Evolutionary conservation across 2,888 invertebrate species (phyloP).

Genomic region (Ceraclea dissimilis): DNA sequence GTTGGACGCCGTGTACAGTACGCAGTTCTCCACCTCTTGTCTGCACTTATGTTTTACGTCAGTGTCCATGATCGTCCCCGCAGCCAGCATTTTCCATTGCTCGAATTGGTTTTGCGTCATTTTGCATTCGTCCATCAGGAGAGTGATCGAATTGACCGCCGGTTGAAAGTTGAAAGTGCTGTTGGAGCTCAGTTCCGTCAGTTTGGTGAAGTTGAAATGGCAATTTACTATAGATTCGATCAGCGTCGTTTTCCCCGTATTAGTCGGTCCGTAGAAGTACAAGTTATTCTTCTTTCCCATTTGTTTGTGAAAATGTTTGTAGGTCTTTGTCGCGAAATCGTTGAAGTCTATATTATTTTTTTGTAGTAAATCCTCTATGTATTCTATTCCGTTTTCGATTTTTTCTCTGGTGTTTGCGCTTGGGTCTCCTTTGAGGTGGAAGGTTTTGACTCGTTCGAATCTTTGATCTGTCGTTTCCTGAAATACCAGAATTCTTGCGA

Average conservation of each 20-base stretch:
- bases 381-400: background rate
- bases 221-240: slow-evolving; percentile 11
- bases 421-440: background rate
- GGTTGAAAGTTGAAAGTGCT: slow-evolving; percentile 15
- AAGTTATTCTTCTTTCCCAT: slow-evolving; percentile 14
- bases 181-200: slow-evolving; percentile 27
- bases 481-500: slow-evolving; percentile 26
- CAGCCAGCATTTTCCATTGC: slow-evolving; percentile 30
- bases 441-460: slow-evolving; percentile 11
- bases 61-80: slow-evolving; percentile 19
- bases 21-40: slow-evolving; percentile 12
- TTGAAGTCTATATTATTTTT: slow-evolving; percentile 1
- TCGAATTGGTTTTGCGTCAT: slow-evolving; percentile 23
- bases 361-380: background rate
- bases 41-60: slow-evolving; percentile 22
- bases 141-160: slow-evolving; percentile 8
- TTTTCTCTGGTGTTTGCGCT: background rate
- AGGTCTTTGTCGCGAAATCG: slow-evolving; percentile 9
- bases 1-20: slow-evolving; percentile 18
- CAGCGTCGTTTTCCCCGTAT: slow-evolving; percentile 16
- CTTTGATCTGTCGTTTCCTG: slow-evolving; percentile 11
- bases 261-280: slow-evolving; percentile 13
- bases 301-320: slow-evolving; percentile 3
- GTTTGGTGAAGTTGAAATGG: slow-evolving; percentile 26
- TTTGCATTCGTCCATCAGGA: slow-evolving; percentile 22